These are phyloP conservation scores for Gopherus evgoodei DNA, from an alignment of 2,113 vertebrate genomes.

Conservation along the genomic window DNA sequence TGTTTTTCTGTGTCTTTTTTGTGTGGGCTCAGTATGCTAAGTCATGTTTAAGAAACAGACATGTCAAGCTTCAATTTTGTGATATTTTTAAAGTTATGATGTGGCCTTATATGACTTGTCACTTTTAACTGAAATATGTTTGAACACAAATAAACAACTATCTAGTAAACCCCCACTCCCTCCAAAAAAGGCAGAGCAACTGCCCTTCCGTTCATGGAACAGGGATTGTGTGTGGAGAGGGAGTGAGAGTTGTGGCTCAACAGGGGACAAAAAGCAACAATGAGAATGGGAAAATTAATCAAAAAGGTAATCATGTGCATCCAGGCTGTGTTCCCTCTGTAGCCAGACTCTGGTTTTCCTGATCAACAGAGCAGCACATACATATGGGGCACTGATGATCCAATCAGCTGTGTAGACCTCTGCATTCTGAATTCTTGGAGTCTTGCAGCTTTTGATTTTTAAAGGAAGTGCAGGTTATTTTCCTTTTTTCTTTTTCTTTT, in stretches of 20 bases:
- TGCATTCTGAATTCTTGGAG: neutral
- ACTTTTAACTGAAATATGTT: neutral
- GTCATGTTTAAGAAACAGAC: neutral
- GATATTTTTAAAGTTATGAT: neutral
- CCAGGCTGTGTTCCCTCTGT: slow-evolving; percentile 54
- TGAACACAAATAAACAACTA: slow-evolving; percentile 1
- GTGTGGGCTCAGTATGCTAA: neutral
- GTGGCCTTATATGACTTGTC: neutral
- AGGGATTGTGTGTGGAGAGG: neutral
- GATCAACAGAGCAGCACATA: slow-evolving; percentile 45
- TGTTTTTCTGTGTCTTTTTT: slow-evolving; percentile 4
- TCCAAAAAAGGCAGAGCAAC: neutral
- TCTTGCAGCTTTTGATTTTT: neutral
- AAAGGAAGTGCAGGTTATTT: neutral
- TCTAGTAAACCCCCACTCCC: neutral
- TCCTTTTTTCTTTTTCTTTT: neutral
- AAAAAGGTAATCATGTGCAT: slow-evolving; percentile 74
- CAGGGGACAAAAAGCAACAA: slow-evolving; percentile 15
- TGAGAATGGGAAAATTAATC: slow-evolving; percentile 71
- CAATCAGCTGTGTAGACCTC: slow-evolving; percentile 8
- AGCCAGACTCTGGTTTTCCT: slow-evolving; percentile 46
- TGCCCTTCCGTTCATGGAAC: neutral
- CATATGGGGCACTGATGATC: neutral
- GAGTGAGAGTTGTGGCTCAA: neutral
- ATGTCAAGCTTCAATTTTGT: slow-evolving; percentile 2